Evolutionary conservation across 2,113 vertebrate genomes (phyloP).

Genomic region (Turdus rufiventris): DNA sequence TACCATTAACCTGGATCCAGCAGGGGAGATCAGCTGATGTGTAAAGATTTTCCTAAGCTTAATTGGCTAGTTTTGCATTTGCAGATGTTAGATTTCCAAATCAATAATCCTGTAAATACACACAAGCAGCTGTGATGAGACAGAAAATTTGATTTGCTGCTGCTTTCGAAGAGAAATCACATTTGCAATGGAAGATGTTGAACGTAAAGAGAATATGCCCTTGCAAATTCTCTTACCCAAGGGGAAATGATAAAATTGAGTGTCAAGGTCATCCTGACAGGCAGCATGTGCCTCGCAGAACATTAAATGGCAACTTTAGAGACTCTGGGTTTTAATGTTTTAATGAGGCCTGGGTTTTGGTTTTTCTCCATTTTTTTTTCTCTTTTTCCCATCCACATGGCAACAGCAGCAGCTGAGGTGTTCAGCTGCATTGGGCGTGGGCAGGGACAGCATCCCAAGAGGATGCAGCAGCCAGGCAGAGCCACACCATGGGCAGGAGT

Average conservation of each 20-base stretch:
- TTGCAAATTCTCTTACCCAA: conserved; percentile 40
- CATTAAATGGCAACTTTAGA: background rate
- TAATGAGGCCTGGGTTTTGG: background rate
- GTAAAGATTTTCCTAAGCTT: conserved; percentile 11
- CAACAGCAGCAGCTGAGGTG: background rate
- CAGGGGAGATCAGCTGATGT: conserved; percentile 4
- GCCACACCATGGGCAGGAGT: background rate
- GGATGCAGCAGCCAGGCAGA: background rate
- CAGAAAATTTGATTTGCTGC: conserved; percentile 38
- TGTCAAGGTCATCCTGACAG: conserved; percentile 41
- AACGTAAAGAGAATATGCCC: conserved; percentile 6
- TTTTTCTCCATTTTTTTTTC: background rate
- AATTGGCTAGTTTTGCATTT: conserved; percentile 23
- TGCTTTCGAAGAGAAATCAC: conserved; percentile 30
- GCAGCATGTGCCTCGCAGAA: background rate
- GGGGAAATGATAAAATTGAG: conserved; percentile 31
- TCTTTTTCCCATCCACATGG: background rate
- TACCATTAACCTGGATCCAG: background rate
- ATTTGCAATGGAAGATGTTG: conserved; percentile 26
- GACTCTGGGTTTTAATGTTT: background rate
- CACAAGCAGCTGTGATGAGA: conserved; percentile 20
- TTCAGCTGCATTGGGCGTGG: accelerated
- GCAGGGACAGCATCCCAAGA: background rate
- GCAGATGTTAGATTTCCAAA: conserved; percentile 45
- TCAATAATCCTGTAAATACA: conserved; percentile 3